Evolutionary conservation across 2,888 invertebrate species (phyloP).

Genomic region (Meteorus cinctellus): DNA sequence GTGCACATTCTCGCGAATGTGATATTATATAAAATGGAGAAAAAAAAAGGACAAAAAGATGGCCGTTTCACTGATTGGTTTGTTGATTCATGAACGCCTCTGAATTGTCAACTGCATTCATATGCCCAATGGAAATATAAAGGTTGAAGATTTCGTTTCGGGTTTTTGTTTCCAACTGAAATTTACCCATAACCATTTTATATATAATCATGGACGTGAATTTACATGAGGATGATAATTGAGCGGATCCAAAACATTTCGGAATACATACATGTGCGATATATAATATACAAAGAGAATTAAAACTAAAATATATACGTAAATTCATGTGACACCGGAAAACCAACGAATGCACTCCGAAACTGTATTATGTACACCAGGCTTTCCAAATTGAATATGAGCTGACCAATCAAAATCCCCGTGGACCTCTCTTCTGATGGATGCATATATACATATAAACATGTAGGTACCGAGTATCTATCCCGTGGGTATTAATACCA

Average conservation of each 20-base stretch:
- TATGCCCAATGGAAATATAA: background rate
- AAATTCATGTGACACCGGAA: background rate
- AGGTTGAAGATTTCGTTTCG: background rate
- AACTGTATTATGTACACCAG: conserved; percentile 11
- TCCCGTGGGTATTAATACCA: conserved; percentile 19
- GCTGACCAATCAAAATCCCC: conserved; percentile 39
- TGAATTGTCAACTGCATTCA: background rate
- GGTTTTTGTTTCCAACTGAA: background rate
- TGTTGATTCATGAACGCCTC: background rate
- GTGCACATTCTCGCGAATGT: background rate
- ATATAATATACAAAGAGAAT: background rate
- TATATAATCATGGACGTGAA: background rate
- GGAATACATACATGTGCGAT: background rate
- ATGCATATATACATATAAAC: background rate
- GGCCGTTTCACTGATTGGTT: background rate
- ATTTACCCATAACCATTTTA: background rate
- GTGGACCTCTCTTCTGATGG: background rate
- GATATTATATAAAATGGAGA: background rate
- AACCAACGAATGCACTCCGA: conserved; percentile 5
- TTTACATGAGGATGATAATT: background rate
- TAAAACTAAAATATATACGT: background rate
- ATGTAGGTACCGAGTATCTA: background rate
- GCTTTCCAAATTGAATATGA: conserved; percentile 31
- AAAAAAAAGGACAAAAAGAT: background rate
- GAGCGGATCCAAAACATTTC: background rate